These are phyloP conservation scores for Apamea crenata DNA, from an alignment of 2,888 invertebrate species.

Conservation along the genomic window DNA sequence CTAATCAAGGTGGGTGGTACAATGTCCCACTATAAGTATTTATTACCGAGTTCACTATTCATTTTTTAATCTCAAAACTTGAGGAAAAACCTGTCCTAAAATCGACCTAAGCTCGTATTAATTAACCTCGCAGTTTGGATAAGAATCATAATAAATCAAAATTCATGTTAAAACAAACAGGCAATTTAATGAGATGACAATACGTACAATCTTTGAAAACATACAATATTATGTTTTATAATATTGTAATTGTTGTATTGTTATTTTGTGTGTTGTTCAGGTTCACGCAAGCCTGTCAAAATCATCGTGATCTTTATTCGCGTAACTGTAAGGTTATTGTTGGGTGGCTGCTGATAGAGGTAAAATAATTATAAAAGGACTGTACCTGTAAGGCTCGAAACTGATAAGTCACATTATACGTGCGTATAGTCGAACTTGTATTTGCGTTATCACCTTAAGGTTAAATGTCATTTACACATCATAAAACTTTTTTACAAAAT, in stretches of 20 bases:
- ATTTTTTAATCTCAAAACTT: background rate
- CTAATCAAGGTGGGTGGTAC: background rate
- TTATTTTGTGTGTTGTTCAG: too few species aligned
- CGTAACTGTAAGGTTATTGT: too few species aligned
- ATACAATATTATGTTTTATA: background rate
- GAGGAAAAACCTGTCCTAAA: background rate
- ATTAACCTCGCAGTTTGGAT: background rate
- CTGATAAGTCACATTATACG: too few species aligned
- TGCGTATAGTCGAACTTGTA: background rate
- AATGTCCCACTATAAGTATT: background rate
- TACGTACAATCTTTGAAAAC: background rate
- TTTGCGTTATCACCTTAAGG: background rate
- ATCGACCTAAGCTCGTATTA: background rate
- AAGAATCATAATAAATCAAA: background rate
- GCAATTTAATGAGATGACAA: background rate
- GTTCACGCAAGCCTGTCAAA: too few species aligned
- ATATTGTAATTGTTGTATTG: too few species aligned
- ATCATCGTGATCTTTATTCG: too few species aligned
- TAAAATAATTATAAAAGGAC: too few species aligned
- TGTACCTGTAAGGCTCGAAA: too few species aligned
- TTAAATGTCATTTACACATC: background rate
- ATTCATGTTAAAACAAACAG: background rate
- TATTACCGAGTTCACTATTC: conserved; percentile 1
- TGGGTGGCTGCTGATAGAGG: too few species aligned
- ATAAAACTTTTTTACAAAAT: too few species aligned